A percentile compares a stretch with the other conserved stretches of the same genome.
These are phyloP conservation scores for Abrostola triplasia DNA, from an alignment of 2,888 invertebrate species.

Conservation along the genomic window DNA sequence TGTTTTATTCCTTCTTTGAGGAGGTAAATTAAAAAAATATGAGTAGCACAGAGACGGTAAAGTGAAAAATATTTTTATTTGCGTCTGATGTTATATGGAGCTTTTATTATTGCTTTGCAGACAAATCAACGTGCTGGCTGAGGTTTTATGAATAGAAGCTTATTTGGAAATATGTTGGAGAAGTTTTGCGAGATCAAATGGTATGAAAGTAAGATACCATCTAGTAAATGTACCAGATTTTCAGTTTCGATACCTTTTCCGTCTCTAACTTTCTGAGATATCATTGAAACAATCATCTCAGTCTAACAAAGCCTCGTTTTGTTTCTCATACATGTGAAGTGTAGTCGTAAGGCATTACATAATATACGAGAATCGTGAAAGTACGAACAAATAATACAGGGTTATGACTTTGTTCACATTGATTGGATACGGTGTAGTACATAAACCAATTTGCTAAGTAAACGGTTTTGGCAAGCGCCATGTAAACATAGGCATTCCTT, in stretches of 20 bases:
- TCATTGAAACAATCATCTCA: no score
- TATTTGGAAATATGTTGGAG: constrained; percentile 11
- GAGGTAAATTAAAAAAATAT: constrained; percentile 50
- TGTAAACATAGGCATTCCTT: constrained; percentile 67
- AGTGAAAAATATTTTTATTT: constrained; percentile 45
- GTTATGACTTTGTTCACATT: constrained; percentile 45
- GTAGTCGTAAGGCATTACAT: no score
- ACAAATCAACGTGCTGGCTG: constrained; percentile 24
- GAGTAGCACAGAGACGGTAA: constrained; percentile 28
- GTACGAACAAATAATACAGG: constrained; percentile 15
- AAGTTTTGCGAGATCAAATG: neutral
- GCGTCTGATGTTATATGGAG: constrained; percentile 21
- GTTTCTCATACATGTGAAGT: no score
- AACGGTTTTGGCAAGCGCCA: constrained; percentile 68
- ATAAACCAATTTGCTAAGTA: constrained; percentile 75
- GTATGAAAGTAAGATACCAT: neutral
- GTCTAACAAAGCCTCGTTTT: no score
- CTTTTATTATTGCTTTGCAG: constrained; percentile 27
- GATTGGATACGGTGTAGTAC: constrained; percentile 58
- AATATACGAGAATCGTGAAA: no score
- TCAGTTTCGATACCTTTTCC: neutral
- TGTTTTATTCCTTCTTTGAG: constrained; percentile 50
- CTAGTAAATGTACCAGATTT: neutral
- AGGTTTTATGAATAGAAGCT: constrained; percentile 24
- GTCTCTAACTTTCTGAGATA: neutral